Evolutionary conservation across 2,888 invertebrate genomes (phyloP).

Genomic region (Polymixis lichenea): DNA sequence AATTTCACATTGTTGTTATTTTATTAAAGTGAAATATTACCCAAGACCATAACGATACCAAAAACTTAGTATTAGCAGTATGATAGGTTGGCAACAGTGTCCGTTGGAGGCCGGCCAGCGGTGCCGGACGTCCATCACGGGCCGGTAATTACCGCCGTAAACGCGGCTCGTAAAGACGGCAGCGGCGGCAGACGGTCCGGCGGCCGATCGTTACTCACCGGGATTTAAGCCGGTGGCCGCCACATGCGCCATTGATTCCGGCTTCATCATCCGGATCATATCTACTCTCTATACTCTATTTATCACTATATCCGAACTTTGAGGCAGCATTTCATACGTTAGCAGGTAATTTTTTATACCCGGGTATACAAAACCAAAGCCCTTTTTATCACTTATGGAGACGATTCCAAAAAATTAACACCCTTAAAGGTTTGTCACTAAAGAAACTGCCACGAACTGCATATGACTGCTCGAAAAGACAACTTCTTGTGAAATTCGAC

Average conservation of each 20-base stretch:
- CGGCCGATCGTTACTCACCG: slow-evolving; percentile 51
- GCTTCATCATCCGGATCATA: slow-evolving; percentile 55
- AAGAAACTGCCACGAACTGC: not conserved
- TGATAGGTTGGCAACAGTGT: slow-evolving; percentile 56
- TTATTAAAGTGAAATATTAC: not conserved
- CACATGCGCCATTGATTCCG: slow-evolving; percentile 50
- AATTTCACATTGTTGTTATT: not conserved
- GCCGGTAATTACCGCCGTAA: slow-evolving; percentile 64
- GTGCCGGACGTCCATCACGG: slow-evolving; percentile 63
- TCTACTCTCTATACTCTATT: slow-evolving; percentile 45
- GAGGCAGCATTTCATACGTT: slow-evolving; percentile 7
- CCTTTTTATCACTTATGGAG: not conserved
- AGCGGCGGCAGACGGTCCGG: slow-evolving; percentile 32
- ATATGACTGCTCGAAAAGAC: not conserved
- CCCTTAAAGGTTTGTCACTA: not conserved
- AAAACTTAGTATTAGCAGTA: slow-evolving; percentile 45
- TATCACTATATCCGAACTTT: slow-evolving; percentile 28
- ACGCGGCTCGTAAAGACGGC: slow-evolving; percentile 64
- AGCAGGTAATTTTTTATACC: not conserved
- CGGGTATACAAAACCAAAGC: not conserved
- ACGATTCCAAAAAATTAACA: not conserved
- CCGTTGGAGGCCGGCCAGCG: slow-evolving; percentile 63
- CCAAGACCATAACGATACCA: not conserved
- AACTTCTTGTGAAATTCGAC: not conserved
- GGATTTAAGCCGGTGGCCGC: slow-evolving; percentile 50